These are phyloP conservation scores for Cecidostiba fungosa DNA, from an alignment of 2,888 invertebrate species.

Conservation along the genomic window DNA sequence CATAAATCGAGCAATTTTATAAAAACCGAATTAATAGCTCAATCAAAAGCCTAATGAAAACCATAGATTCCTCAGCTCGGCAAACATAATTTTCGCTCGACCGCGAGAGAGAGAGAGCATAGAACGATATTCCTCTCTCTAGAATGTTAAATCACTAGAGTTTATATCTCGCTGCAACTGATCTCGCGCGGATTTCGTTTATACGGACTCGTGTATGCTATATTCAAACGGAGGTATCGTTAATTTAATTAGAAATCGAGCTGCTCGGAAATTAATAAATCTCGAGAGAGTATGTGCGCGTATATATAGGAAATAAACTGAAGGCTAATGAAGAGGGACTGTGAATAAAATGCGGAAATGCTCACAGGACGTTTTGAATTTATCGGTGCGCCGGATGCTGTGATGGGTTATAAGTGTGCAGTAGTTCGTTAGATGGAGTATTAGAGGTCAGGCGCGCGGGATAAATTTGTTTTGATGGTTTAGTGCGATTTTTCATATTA, in stretches of 20 bases:
- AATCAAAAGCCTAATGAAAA: neutral
- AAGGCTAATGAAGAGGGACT: conserved; percentile 36
- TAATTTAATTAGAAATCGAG: conserved; percentile 55
- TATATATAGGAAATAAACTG: neutral
- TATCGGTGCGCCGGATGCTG: neutral
- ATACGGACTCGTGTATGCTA: too few species aligned
- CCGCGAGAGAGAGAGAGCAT: neutral
- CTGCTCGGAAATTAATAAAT: conserved; percentile 51
- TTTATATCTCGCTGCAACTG: too few species aligned
- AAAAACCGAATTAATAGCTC: neutral
- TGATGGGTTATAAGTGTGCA: neutral
- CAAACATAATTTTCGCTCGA: neutral
- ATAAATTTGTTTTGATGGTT: neutral
- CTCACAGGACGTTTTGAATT: conserved; percentile 21
- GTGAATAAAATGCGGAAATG: conserved; percentile 33
- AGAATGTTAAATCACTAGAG: too few species aligned
- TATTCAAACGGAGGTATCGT: conserved; percentile 29
- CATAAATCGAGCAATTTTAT: neutral
- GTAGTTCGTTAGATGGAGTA: neutral
- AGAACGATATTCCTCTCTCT: too few species aligned
- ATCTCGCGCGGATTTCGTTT: too few species aligned
- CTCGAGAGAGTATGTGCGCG: neutral
- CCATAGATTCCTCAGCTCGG: neutral
- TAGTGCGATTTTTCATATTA: neutral
- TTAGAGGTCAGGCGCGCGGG: neutral